Base-by-base conservation (phyloP, 2,797 vertebrate species). In the Graptemys geographica region DNA sequence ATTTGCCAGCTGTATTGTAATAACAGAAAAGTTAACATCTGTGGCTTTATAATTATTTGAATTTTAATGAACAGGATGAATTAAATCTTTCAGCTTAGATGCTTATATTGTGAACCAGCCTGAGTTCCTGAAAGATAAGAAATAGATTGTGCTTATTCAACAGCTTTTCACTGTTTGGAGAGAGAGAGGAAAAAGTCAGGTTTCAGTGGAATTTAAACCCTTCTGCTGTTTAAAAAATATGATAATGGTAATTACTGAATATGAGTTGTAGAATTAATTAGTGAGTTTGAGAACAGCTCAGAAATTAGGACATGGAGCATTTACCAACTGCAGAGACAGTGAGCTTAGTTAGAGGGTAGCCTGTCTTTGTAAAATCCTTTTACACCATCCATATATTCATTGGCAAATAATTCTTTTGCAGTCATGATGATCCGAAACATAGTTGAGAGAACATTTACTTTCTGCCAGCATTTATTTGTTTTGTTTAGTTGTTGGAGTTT, bases 81-180 rank as follows among this genome's bases (percentile, higher is more conserved):
- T 95, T 96, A 96, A 96, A 96, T 90, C 88, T 94, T 97, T 96
- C 94, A 95, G 96, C 92, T 97, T 97, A 97, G 87, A 96, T 88
- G 80, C 83, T 94, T 97, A 95, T 0, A 1, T 81, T 83, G 57
- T 44, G 79, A 96, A 96, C 81, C 93, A 97, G 93, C 49, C 83
- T 82, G 55, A 94, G 89, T 92, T 97, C 87, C 89, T 93, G 90
- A 83, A 96, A 96, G 82, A 95, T 97, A 96, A 96, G 91, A 83
- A 96, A 96, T 93, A 94, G 81, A 93, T 95, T 88, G 79, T 95
- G 85, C 89, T 96, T 86, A 95, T 94, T 93, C 90, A 94, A 95
- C 92, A 90, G 69, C 91, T 97, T 97, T 96, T 91, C 93, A 88
- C 49, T 8, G 11, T 41, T 83, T 91, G 31, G 55, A 89, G 81